Evolutionary conservation across 2,888 invertebrate genomes (phyloP).

Genomic region (Junonia oenone): DNA sequence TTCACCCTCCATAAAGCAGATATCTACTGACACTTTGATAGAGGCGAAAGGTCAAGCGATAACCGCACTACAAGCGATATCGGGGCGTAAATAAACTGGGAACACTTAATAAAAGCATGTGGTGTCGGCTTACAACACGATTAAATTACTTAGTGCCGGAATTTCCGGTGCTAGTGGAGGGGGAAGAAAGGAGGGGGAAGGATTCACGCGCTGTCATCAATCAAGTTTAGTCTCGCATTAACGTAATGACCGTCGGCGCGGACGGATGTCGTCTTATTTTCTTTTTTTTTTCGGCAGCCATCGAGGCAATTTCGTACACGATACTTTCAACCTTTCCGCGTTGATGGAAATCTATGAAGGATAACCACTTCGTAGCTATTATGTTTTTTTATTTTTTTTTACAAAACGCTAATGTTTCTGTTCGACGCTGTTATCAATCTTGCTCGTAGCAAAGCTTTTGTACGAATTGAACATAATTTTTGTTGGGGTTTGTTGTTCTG

Average conservation of each 20-base stretch:
- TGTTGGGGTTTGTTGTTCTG: not conserved
- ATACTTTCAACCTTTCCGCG: conserved; percentile 63
- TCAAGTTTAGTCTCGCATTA: conserved; percentile 79
- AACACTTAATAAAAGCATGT: conserved; percentile 29
- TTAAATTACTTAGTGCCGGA: conserved; percentile 28
- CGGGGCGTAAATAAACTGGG: conserved; percentile 6
- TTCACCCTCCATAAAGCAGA: too few species aligned
- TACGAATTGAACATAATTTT: conserved; percentile 24
- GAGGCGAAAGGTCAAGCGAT: not conserved
- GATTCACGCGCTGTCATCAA: conserved; percentile 55
- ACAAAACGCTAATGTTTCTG: conserved; percentile 23
- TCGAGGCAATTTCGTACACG: conserved; percentile 61
- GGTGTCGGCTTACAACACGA: conserved; percentile 30
- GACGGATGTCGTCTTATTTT: conserved; percentile 75
- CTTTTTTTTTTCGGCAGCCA: conserved; percentile 49
- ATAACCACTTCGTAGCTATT: conserved; percentile 47
- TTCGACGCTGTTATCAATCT: conserved; percentile 24
- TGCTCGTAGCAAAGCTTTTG: conserved; percentile 25
- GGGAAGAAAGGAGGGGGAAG: conserved; percentile 5
- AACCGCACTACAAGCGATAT: not conserved
- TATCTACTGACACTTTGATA: not conserved
- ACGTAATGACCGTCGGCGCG: conserved; percentile 73
- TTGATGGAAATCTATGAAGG: conserved; percentile 73
- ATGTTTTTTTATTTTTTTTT: conserved; percentile 34
- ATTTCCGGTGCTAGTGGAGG: conserved; percentile 10